These are phyloP conservation scores for Pseudococcus jackbeardsleyi DNA, from an alignment of 2,888 invertebrate genomes.

Conservation along the genomic window DNA sequence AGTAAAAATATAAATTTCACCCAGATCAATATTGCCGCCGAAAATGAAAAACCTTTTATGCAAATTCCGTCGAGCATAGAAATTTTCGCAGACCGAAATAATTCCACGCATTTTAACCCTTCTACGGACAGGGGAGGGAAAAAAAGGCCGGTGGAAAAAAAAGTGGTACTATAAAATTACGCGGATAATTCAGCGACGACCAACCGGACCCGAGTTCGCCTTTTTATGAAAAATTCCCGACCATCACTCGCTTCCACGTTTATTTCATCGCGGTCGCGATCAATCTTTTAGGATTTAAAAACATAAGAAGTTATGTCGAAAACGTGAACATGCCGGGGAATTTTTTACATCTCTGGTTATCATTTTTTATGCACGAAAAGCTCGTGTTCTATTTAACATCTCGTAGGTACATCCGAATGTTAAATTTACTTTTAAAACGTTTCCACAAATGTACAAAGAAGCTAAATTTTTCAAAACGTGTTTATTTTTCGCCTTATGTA, in stretches of 20 bases:
- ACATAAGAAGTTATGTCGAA: constrained; percentile 40
- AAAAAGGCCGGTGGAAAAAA: background rate
- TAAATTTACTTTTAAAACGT: constrained; percentile 29
- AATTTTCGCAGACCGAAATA: constrained; percentile 34
- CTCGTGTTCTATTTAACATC: background rate
- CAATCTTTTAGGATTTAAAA: constrained; percentile 37
- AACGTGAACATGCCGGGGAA: background rate
- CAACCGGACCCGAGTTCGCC: background rate
- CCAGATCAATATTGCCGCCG: constrained; percentile 13
- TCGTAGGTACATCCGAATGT: background rate
- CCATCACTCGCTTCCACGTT: constrained; percentile 16
- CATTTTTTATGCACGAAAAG: background rate
- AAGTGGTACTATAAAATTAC: constrained; percentile 8
- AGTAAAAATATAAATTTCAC: constrained; percentile 40
- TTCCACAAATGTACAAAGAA: background rate
- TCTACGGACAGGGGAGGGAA: background rate
- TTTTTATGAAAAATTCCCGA: constrained; percentile 21
- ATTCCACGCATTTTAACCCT: background rate
- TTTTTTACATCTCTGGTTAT: background rate
- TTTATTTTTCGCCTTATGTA: background rate
- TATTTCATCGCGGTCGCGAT: constrained; percentile 20
- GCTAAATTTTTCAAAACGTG: background rate
- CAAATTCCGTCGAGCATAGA: background rate
- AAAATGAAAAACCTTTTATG: constrained; percentile 45
- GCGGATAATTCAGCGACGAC: constrained; percentile 32